Evolutionary conservation across 37 sponge, comb jelly and placozoan genomes (phyloP), one percentile per base, ranked within the genome.

Genomic region (Halisarca cf. caerulea): DNA sequence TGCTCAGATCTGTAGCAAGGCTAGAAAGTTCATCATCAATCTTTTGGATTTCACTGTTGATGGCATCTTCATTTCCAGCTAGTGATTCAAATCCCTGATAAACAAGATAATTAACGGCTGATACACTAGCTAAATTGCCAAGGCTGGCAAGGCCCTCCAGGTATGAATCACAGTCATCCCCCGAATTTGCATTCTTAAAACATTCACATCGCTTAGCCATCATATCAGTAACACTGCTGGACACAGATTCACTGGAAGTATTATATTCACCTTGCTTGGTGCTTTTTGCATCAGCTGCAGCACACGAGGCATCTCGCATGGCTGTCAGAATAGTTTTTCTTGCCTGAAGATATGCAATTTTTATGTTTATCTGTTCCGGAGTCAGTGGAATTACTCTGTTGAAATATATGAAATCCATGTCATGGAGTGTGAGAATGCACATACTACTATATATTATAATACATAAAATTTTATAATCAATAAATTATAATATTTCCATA

Each of bases 341-440:
- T 59, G 81, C 80, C 44, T 61, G n/a, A 6, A 89, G 66, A 34
- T 80, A 18, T 18, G 86, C 85, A 0, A 82, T 81, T 51, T 75
- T 59, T 2, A 80, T 64, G 2, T 69, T 35, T 3, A 89, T 47
- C 78, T 82, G 74, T 81, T 89, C 90, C 15, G 86, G 86, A 34
- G 72, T 85, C 2, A 59, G 60, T 28, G 54, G 45, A 18, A 60
- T n/a, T 3, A 74, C 45, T 2, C 71, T 69, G 71, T n/a, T n/a
- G n/a, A n/a, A n/a, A n/a, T n/a, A n/a, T n/a, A n/a, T n/a, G n/a
- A n/a, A n/a, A n/a, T n/a, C n/a, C n/a, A n/a, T n/a, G n/a, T n/a
- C n/a, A n/a, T n/a, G n/a, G n/a, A n/a, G n/a, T n/a, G n/a, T n/a
- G n/a, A n/a, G n/a, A n/a, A n/a, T n/a, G n/a, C n/a, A n/a, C n/a